These are phyloP conservation scores for Coenonympha arcania DNA, from an alignment of 2,888 invertebrate genomes.

Conservation along the genomic window DNA sequence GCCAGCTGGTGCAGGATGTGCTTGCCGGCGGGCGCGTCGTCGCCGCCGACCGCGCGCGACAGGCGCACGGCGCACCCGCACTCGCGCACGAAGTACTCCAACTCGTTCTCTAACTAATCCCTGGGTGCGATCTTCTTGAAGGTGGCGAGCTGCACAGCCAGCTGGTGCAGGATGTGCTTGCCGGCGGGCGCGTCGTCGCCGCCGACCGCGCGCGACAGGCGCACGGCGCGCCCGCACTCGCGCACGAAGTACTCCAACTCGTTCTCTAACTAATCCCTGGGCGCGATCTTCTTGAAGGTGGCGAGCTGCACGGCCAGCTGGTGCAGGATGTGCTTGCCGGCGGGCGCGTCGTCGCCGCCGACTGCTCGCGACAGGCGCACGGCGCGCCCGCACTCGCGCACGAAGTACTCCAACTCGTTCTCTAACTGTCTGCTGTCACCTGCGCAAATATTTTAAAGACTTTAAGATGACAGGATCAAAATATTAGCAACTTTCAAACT, in stretches of 20 bases:
- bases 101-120: conserved; percentile 76
- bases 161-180: too few relatives aligned
- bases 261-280: conserved; percentile 56
- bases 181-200: conserved; percentile 73
- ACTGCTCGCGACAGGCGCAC: conserved; percentile 85
- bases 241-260: background rate
- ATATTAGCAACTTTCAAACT: too few relatives aligned
- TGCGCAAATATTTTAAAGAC: conserved; percentile 26
- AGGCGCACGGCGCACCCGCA: conserved; percentile 85
- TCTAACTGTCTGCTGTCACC: conserved; percentile 71
- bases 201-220: conserved; percentile 84
- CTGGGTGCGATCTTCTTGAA: conserved; percentile 81
- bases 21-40: conserved; percentile 72
- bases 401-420: conserved; percentile 90
- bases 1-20: too few relatives aligned
- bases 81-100: conserved; percentile 93
- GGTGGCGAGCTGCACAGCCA: conserved; percentile 86
- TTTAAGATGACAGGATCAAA: too few relatives aligned
- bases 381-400: conserved; percentile 87
- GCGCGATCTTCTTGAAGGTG: conserved; percentile 84
- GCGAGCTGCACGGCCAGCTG: too few relatives aligned
- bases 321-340: conserved; percentile 77
- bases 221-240: conserved; percentile 73
- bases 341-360: conserved; percentile 74
- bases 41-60: conserved; percentile 82